Base-by-base conservation (phyloP, 2,113 vertebrate genomes). In the Tetrax tetrax region DNA sequence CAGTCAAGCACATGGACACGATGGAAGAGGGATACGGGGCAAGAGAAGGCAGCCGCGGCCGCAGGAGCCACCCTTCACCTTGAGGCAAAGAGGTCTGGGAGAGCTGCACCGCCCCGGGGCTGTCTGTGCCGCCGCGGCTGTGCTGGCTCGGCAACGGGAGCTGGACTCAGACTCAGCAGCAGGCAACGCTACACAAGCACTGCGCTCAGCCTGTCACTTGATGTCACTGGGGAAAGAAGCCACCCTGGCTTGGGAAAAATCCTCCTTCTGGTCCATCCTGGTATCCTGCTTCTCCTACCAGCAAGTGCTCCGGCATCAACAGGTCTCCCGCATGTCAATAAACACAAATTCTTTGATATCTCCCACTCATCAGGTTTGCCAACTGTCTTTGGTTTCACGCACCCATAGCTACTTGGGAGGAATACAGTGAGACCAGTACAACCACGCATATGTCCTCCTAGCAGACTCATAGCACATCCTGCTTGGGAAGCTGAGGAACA, bases 71-170 rank as follows among this genome's bases (percentile, higher is more conserved):
- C 29, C 14, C 23, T 29, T 71, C 35, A n/a, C 21, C 63, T 57
- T 19, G n/a, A 82, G 43, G 38, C 51, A 47, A 21, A 0, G 0
- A 64, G 33, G 8, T 60, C 45, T 57, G 35, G 47, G 29, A 63
- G 19, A 37, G 11, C 2, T 29, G 56, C 43, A 43, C 48, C 8
- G 18, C 10, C 6, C 17, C 4, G 33, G 38, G 47, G 19, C 57
- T 64, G 77, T 19, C 33, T 8, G 10, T 20, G 18, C 80, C 74
- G 38, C 63, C 37, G 24, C 3, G 1, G 38, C 21, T 37, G 59
- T 6, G 7, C 7, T 0, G 0, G 20, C 27, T 83, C 66, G 48
- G 59, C 28, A 23, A 38, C 0, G 4, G n/a, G 33, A 90, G 64
- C 38, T 21, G 59, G 63, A 24, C 7, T 17, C 6, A 2, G 20